phyloP scores from a whole-genome alignment of 2,888 invertebrate genomes.

The Baccha elongata region DNA sequence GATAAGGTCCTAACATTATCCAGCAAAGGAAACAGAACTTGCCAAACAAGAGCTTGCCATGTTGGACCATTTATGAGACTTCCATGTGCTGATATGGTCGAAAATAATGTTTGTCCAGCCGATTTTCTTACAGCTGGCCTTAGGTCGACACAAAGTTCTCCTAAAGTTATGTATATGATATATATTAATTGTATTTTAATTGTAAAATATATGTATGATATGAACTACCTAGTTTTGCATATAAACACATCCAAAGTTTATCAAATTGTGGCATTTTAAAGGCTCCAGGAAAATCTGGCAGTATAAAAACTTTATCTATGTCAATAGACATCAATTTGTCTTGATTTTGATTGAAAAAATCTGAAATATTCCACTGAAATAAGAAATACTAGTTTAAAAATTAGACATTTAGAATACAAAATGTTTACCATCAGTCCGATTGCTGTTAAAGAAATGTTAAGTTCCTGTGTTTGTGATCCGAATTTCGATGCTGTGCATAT shows the following conservation, averaged over 20 bases:
- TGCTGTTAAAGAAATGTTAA: conserved; percentile 98
- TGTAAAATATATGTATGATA: not conserved
- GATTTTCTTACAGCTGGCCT: conserved; percentile 98
- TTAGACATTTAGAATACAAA: not conserved
- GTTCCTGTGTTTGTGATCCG: conserved; percentile 96
- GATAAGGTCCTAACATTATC: conserved; percentile 92
- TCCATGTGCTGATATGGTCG: conserved; percentile 98
- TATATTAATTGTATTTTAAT: not conserved
- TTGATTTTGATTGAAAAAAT: conserved; percentile 97
- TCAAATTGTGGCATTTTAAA: conserved; percentile 94
- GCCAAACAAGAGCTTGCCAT: conserved; percentile 97
- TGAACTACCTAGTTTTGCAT: conserved; percentile 88
- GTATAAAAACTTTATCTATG: conserved; percentile 88
- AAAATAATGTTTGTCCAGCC: conserved; percentile 98
- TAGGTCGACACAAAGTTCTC: conserved; percentile 96
- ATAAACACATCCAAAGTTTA: conserved; percentile 97
- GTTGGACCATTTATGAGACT: conserved; percentile 92
- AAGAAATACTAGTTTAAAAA: conserved; percentile 27
- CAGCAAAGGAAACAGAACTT: conserved; percentile 96
- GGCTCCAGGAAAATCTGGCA: conserved; percentile 92
- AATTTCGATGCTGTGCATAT: conserved; percentile 97
- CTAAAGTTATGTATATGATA: conserved; percentile 79
- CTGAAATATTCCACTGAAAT: conserved; percentile 99
- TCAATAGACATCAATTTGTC: conserved; percentile 90
- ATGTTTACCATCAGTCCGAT: conserved; percentile 94